A percentile compares a stretch with the other conserved stretches of the same genome.
Evolutionary conservation across 2,797 vertebrate species (phyloP).

Genomic region (Microtus californicus): DNA sequence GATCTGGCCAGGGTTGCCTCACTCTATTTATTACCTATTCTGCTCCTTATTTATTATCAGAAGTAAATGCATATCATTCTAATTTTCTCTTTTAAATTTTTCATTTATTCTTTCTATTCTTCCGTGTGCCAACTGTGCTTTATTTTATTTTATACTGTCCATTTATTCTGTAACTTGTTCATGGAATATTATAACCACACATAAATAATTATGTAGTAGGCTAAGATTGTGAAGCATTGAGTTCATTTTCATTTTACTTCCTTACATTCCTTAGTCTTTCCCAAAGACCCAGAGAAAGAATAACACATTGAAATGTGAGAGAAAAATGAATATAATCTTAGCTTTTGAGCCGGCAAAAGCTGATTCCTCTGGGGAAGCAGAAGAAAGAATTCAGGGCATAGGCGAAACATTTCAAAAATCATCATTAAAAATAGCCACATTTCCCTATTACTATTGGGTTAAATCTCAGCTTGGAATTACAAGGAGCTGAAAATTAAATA

Average conservation of each 20-base stretch:
- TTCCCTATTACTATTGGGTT: constrained; percentile 3
- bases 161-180: neutral
- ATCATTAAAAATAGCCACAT: neutral
- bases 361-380: neutral
- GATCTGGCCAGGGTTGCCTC: neutral
- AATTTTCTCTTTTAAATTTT: neutral
- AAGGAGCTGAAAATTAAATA: constrained; percentile 16
- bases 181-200: neutral
- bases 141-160: constrained; percentile 19
- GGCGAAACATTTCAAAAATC: constrained; percentile 34
- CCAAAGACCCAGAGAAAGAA: constrained; percentile 23
- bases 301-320: constrained; percentile 2
- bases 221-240: constrained; percentile 36
- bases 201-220: neutral
- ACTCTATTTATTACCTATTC: neutral
- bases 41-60: neutral
- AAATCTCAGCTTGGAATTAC: neutral
- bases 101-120: neutral
- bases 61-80: neutral
- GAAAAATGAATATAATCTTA: constrained; percentile 36
- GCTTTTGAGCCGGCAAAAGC: constrained; percentile 1
- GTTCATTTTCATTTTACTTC: neutral
- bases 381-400: neutral
- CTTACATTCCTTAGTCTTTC: neutral
- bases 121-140: neutral